Base-by-base conservation (phyloP, 2,888 invertebrate species). In the Drosophila picticornis region DNA sequence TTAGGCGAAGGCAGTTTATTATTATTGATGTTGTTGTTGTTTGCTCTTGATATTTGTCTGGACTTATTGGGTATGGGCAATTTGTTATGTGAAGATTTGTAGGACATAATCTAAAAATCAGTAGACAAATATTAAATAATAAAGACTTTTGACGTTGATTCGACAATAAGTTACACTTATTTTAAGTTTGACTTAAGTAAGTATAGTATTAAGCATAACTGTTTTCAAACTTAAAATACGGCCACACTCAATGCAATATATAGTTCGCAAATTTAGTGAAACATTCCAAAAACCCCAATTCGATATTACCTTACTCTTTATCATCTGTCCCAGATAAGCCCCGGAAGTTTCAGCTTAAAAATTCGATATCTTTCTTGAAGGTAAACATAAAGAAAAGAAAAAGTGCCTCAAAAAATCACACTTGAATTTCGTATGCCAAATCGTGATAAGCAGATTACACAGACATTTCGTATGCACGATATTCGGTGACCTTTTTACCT, bases 401-500 rank as follows among this genome's bases (percentile, higher is more conserved):
- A n/a, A 1, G 4, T 40, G 32, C 34, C 50, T 7, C 9, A 59
- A 68, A 64, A 75, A 65, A 63, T 67, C 38, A 52, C 58, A 58
- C 32, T 71, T 46, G 53, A 59, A 65, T 51, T 65, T 58, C 57
- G 60, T 50, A 52, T 66, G 62, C 52, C 32, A 56, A 72, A 75
- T 43, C 55, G 32, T 63, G 84, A 75, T 80, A 80, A 75, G 67
- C 71, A 52, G 67, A 56, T 59, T 59, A 72, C 51, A 70, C 64
- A 63, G 78, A 86, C 80, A 73, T 73, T 84, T 84, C 64, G 67
- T 67, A 83, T 76, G 83, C 81, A 85, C 40, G 78, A 83, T 77
- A 61, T 59, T 46, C 10, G 27, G 27, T 57, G 59, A 29, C 31
- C 50, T 38, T 22, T 38, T 31, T 27, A 25, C 40, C 36, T 58